Base-by-base conservation (phyloP, 2,113 vertebrate species). In the Solea senegalensis region DNA sequence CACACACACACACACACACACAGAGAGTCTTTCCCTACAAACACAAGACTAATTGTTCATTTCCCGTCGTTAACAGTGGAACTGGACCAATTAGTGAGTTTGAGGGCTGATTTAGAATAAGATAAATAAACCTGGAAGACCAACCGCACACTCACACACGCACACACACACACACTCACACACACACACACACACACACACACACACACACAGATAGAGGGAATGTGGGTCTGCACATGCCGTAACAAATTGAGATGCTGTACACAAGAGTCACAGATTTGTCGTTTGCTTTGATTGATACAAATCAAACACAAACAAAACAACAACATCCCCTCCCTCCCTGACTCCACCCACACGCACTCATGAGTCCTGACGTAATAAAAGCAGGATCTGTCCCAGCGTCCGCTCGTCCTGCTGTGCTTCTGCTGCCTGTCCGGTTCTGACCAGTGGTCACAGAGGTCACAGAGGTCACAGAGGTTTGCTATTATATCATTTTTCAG, bases 21-120 rank as follows among this genome's bases (percentile, higher is more conserved):
- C 60, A 45, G n/a, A n/a, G n/a, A n/a, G 12, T 45, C 4, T 14
- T 13, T 10, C 74, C 76, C 77, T 84, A 85, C 90, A 93, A 92
- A 93, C 89, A 92, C 83, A 83, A 76, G 85, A 82, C 86, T 92
- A 92, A 94, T 94, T 91, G 89, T 89, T 93, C 92, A 94, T 94
- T 94, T 94, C 93, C 92, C 90, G 78, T 88, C 50, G 64, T 94
- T 93, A 94, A 92, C 90, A 82, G 86, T 94, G 91, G 92, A 94
- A 92, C 89, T 81, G 87, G 83, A 93, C 90, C 92, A 94, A 93
- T 94, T 94, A 94, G 89, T 89, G 82, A 81, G 84, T 92, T 90
- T 92, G 89, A 93, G 92, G 90, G 87, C 84, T 89, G 91, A 92
- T 92, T 93, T 90, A 93, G 90, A 93, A 92, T 92, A 90, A 92